A percentile compares a stretch with the other conserved stretches of the same genome.
Evolutionary conservation across 2,113 vertebrate genomes (phyloP).

Genomic region (Alethe castanea): DNA sequence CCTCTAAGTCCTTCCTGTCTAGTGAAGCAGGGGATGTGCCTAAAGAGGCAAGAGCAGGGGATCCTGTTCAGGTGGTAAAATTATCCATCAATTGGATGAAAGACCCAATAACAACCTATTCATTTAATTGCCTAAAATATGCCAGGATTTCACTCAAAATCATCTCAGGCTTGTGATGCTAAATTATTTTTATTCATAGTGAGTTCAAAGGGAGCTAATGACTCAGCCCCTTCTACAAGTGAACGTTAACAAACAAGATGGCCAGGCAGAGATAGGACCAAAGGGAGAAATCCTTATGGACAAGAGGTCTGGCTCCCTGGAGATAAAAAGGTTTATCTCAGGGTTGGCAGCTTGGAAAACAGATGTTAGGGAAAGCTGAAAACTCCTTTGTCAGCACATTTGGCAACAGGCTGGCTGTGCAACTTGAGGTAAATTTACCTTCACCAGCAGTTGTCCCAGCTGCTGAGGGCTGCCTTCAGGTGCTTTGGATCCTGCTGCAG

Average conservation of each 20-base stretch:
- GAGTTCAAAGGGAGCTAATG: slow-evolving; percentile 25
- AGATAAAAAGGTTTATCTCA: neutral
- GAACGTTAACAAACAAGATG: neutral
- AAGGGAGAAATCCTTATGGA: neutral
- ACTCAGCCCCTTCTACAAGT: neutral
- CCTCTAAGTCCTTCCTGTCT: neutral
- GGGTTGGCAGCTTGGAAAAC: neutral
- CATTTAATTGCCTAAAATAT: neutral
- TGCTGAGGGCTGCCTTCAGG: neutral
- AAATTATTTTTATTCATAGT: slow-evolving; percentile 8
- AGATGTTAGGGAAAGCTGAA: neutral
- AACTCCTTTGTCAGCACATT: neutral
- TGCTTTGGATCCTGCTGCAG: neutral
- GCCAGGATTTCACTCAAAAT: slow-evolving; percentile 17
- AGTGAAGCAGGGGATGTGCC: neutral
- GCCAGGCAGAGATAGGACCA: neutral
- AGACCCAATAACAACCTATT: neutral
- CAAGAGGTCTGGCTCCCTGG: neutral
- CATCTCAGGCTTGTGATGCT: neutral
- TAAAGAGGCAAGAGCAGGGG: neutral
- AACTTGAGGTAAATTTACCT: neutral
- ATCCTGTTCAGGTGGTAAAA: neutral
- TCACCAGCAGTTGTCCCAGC: neutral
- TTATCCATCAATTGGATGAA: neutral
- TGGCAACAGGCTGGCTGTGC: neutral